A percentile compares a stretch with the other conserved stretches of the same genome.
Evolutionary conservation across 2,113 vertebrate genomes (phyloP).

Genomic region (Erinaceus europaeus): DNA sequence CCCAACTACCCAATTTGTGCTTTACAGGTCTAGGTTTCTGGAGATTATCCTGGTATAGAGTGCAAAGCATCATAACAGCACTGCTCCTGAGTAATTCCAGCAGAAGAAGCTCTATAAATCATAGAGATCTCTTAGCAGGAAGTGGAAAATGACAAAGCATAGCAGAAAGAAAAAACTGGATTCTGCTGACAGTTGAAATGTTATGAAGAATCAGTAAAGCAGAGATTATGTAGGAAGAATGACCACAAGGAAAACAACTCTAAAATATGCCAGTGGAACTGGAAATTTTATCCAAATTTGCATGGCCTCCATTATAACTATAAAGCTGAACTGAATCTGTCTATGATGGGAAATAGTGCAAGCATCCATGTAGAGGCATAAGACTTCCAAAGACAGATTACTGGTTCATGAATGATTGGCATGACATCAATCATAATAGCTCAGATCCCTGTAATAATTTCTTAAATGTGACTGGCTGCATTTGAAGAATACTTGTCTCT

Average conservation of each 20-base stretch:
- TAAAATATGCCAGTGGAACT: neutral
- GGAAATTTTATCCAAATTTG: neutral
- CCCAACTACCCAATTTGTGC: neutral
- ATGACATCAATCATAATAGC: neutral
- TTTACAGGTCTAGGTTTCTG: neutral
- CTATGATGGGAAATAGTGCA: neutral
- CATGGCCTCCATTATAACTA: neutral
- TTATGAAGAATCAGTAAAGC: neutral
- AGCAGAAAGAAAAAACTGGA: neutral
- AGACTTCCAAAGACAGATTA: neutral
- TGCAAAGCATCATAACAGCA: neutral
- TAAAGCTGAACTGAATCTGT: neutral
- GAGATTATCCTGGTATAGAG: neutral
- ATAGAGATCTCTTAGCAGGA: neutral
- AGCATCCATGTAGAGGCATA: neutral
- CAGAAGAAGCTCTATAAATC: neutral
- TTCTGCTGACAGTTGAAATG: neutral
- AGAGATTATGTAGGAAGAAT: neutral
- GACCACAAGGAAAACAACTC: neutral
- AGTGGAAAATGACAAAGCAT: neutral
- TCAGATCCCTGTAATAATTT: neutral
- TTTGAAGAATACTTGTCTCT: conserved; percentile 15
- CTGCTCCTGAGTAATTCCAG: neutral
- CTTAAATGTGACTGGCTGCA: neutral
- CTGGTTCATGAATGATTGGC: neutral